Evolutionary conservation across 2,888 invertebrate species (phyloP), one percentile per base, ranked within the genome.

Genomic region (Seladonia tumulorum): DNA sequence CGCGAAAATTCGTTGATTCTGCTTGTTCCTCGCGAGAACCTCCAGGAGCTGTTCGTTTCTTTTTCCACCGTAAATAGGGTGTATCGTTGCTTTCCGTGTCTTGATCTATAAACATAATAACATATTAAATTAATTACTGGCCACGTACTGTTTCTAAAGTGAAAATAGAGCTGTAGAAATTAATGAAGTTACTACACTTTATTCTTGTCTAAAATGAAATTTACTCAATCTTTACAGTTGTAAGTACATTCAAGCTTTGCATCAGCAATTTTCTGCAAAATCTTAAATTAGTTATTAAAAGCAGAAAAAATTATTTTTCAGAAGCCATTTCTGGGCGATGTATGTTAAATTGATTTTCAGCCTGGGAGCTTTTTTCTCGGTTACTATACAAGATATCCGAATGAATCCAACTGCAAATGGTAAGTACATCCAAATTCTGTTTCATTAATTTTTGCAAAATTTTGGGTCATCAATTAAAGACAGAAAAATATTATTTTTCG

Each of bases 31-130:
- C 5, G 81, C 16, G 10, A 77, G 29, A 3, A 35, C 16, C 18
- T 57, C 39, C 25, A 73, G n/a, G 14, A 60, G 49, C 29, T 78
- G 49, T 25, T 79, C 73, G 45, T 66, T 79, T 42, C 82, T 87
- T 73, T 42, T 85, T 0, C 53, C 75, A 0, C 83, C 78, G 53
- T 89, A 90, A 42, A 86, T 39, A 2, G 91, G 86, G 35, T 49
- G 88, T 53, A 91, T 88, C n/a, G 88, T 89, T 14, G 90, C 89
- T 2, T 70, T 78, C 14, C 35, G 82, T 25, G 76, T 71, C 2
- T 4, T 16, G 4, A 8, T 14, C 86, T 87, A 53, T 7, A 68
- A 76, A 76, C 14, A 7, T 14, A 25, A 63, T n/a, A 29, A 14
- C 16, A 16, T 29, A 29, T 63, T 63, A 57, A 57, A n/a, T 12